Evolutionary conservation across 2,113 vertebrate genomes (phyloP).

Genomic region (Clarias macrocephalus): DNA sequence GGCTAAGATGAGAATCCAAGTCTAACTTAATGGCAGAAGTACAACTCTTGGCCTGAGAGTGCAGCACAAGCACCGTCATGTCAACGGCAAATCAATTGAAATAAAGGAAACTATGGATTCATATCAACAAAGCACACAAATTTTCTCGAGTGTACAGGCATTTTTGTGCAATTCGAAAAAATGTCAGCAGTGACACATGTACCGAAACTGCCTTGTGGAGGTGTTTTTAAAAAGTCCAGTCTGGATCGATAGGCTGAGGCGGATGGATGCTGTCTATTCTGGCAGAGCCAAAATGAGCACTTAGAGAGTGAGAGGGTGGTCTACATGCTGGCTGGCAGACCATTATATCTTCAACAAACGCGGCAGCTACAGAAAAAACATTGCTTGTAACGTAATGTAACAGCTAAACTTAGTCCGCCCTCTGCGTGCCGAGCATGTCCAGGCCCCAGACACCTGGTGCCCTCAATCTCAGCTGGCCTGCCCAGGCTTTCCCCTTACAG

Average conservation of each 20-base stretch:
- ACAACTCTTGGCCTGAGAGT: slow-evolving; percentile 1
- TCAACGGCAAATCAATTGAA: slow-evolving; percentile 51
- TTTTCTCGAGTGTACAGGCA: slow-evolving; percentile 37
- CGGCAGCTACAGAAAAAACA: slow-evolving; percentile 63
- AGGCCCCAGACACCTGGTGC: slow-evolving; percentile 66
- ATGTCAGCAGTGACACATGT: slow-evolving; percentile 17
- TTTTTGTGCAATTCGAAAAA: slow-evolving; percentile 37
- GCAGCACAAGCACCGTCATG: slow-evolving; percentile 16
- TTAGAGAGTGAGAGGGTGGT: slow-evolving; percentile 40
- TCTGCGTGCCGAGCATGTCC: slow-evolving; percentile 65
- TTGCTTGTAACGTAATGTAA: slow-evolving; percentile 73
- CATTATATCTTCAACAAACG: slow-evolving; percentile 47
- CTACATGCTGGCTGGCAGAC: slow-evolving; percentile 28
- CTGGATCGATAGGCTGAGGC: slow-evolving; percentile 25
- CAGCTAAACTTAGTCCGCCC: slow-evolving; percentile 71
- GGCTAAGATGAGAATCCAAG: background rate
- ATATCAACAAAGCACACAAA: slow-evolving; percentile 35
- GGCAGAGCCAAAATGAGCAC: slow-evolving; percentile 18
- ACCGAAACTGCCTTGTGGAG: slow-evolving; percentile 29
- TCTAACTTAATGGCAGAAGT: slow-evolving; percentile 1
- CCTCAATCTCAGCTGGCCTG: slow-evolving; percentile 67
- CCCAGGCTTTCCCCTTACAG: slow-evolving; percentile 38
- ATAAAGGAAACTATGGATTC: slow-evolving; percentile 38
- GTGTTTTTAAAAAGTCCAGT: slow-evolving; percentile 26
- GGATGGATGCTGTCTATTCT: slow-evolving; percentile 21